Evolutionary conservation across 2,888 invertebrate species (phyloP).

Genomic region (Eilema caniola): DNA sequence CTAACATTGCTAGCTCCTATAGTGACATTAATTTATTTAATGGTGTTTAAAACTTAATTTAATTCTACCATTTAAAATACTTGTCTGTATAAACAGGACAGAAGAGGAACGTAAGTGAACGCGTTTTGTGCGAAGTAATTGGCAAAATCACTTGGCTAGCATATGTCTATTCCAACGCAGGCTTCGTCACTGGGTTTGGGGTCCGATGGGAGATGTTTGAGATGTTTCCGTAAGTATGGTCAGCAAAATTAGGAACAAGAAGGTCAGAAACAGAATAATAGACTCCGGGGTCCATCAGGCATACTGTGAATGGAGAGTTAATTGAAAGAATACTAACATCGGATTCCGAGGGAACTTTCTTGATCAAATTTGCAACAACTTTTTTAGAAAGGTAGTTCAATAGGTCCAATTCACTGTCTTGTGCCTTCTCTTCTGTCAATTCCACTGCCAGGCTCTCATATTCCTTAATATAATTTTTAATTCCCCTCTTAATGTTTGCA

Average conservation of each 20-base stretch:
- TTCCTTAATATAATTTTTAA: conserved; percentile 81
- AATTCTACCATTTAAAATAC: no score
- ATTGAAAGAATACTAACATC: conserved; percentile 58
- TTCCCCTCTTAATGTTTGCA: conserved; percentile 81
- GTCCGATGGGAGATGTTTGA: not conserved
- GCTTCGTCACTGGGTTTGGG: not conserved
- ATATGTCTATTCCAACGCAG: not conserved
- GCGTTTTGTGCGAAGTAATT: no score
- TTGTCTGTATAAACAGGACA: no score
- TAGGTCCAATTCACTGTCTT: conserved; percentile 83
- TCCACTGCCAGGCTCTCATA: conserved; percentile 84
- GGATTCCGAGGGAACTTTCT: conserved; percentile 76
- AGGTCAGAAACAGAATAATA: no score
- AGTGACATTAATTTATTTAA: not conserved
- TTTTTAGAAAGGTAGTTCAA: conserved; percentile 80
- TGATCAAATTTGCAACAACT: conserved; percentile 71
- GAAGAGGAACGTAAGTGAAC: no score
- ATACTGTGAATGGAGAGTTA: not conserved
- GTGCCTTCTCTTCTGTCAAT: conserved; percentile 82
- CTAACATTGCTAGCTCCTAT: conserved; percentile 79
- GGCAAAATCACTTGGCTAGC: no score
- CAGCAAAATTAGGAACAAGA: not conserved
- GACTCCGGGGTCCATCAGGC: no score
- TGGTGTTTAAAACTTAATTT: not conserved
- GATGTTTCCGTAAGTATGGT: not conserved